phyloP scores from a whole-genome alignment of 2,113 vertebrate genomes.

The Grammomys surdaster region DNA sequence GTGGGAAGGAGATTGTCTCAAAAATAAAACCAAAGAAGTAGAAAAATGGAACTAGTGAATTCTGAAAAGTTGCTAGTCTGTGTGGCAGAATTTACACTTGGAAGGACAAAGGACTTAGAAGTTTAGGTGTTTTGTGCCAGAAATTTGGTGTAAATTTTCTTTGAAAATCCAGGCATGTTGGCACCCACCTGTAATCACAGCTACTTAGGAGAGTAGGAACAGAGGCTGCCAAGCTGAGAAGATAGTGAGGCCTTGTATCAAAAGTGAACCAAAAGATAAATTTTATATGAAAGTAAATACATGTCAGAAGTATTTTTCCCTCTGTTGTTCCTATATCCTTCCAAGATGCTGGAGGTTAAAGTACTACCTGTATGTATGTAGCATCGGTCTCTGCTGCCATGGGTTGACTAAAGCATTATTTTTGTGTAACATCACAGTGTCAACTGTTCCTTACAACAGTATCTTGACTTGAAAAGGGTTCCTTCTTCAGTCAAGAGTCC shows the following conservation, averaged over 20 bases:
- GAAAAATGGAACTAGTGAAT: not conserved
- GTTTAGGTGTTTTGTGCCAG: not conserved
- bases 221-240: not conserved
- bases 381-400: not conserved
- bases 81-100: constrained; percentile 42
- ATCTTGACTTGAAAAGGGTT: not conserved
- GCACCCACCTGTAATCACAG: not conserved
- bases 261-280: not conserved
- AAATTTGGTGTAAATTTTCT: not conserved
- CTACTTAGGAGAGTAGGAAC: not conserved
- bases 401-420: not conserved
- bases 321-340: constrained; percentile 59
- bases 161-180: not conserved
- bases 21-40: not conserved
- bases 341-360: constrained; percentile 23
- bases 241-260: not conserved
- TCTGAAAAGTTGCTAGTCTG: not conserved
- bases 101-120: not conserved
- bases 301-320: not conserved
- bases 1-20: not conserved
- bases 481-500: constrained; percentile 70
- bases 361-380: not conserved
- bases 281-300: not conserved
- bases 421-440: not conserved
- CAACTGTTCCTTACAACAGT: not conserved